These are phyloP conservation scores for Philopotamus ludificatus DNA, from an alignment of 1,140 invertebrate genomes.

Conservation along the genomic window DNA sequence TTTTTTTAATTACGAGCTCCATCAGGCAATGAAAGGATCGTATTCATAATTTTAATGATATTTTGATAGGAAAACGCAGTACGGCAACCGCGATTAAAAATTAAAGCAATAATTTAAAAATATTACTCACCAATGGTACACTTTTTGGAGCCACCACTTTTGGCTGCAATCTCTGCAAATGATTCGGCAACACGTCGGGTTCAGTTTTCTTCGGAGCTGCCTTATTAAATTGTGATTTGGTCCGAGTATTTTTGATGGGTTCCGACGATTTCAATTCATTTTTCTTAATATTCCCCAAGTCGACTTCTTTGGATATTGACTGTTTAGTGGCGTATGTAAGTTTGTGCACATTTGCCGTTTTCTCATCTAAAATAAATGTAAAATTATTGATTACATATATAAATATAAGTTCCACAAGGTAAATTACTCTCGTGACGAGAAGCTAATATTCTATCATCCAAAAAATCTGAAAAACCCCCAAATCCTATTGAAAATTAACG, in stretches of 20 bases:
- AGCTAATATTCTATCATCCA: no score
- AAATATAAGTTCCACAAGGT: no score
- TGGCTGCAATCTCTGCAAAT: constrained; percentile 64
- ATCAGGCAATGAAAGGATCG: neutral
- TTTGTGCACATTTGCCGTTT: constrained; percentile 33
- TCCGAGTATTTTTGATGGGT: constrained; percentile 28
- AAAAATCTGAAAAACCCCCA: no score
- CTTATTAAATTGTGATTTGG: no score
- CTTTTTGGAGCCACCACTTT: constrained; percentile 55
- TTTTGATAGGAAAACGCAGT: neutral
- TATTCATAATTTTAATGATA: constrained; percentile 7
- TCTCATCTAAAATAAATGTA: constrained; percentile 32
- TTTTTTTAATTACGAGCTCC: constrained; percentile 15
- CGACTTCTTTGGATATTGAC: constrained; percentile 74
- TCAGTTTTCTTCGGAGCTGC: neutral
- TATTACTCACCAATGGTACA: constrained; percentile 52
- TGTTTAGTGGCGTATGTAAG: constrained; percentile 73
- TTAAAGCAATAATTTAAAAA: neutral
- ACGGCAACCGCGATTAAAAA: neutral
- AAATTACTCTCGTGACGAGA: no score
- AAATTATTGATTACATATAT: no score
- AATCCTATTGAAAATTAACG: no score
- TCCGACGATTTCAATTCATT: constrained; percentile 40
- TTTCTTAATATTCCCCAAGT: constrained; percentile 64
- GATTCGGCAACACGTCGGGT: constrained; percentile 59